These are phyloP conservation scores for Catharus minimus DNA, from an alignment of 2,113 vertebrate genomes.

Conservation along the genomic window DNA sequence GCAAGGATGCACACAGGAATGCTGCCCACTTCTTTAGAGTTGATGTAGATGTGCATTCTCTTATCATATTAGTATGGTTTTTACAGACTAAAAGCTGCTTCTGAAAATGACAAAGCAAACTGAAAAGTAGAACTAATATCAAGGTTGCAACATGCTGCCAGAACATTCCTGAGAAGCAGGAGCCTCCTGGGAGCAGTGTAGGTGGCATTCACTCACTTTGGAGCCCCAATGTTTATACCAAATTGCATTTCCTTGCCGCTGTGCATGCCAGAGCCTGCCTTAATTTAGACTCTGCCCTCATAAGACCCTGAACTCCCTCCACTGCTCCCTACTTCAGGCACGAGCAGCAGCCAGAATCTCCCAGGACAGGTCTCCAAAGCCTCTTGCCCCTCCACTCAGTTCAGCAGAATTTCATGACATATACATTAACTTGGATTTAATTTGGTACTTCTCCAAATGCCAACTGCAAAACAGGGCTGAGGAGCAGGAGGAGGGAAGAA, in stretches of 20 bases:
- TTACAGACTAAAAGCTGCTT: not conserved
- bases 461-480: not conserved
- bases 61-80: not conserved
- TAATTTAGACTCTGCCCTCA: slow-evolving; percentile 20
- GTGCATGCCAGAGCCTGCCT: not conserved
- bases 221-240: not conserved
- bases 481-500: not conserved
- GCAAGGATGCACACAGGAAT: not conserved
- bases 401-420: not conserved
- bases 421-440: not conserved
- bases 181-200: slow-evolving; percentile 1
- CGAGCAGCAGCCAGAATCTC: not conserved
- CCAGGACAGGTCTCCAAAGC: not conserved
- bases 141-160: slow-evolving; percentile 8
- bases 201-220: not conserved
- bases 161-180: slow-evolving; percentile 35
- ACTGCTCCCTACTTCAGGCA: not conserved
- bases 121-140: slow-evolving; percentile 25
- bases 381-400: not conserved
- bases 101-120: slow-evolving; percentile 8
- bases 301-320: not conserved
- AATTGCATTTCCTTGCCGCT: not conserved
- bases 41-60: not conserved
- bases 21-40: not conserved
- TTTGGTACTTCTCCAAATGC: not conserved